Evolutionary conservation across 2,888 invertebrate species (phyloP), one percentile per base, ranked within the genome.

Genomic region (Drosophila atripex): DNA sequence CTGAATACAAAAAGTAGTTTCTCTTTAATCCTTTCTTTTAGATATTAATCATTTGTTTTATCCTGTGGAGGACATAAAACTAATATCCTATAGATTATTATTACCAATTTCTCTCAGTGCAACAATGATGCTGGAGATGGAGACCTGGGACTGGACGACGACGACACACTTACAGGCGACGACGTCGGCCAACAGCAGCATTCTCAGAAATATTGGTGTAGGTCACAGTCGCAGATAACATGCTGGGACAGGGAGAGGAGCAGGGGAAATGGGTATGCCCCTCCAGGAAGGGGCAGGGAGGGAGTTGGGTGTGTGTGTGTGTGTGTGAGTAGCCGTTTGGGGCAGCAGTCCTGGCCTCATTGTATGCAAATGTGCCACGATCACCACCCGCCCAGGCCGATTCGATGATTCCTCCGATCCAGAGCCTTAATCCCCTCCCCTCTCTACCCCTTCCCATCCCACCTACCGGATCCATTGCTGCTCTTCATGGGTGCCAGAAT

Each of bases 171-270:
- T 85, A 80, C 77, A 87, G 83, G 80, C 80, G 76, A 78, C 75
- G 84, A 86, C 80, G 86, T 78, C 77, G 86, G 77, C 78, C 76
- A 59, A 79, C 82, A 76, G 78, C 86, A 89, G 84, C 90, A 91
- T 91, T 91, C 91, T 89, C 88, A 90, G 91, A 91, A 91, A 90
- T 91, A 91, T 91, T 91, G 91, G 91, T 91, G 91, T 91, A 91
- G 91, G 91, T 91, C 91, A 91, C 91, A 91, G 91, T 87, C 88
- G 89, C 90, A 90, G 91, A 91, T 91, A 91, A 91, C 91, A 91
- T 90, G 91, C 90, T 90, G 91, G 89, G 90, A 43, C 43, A 49
- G 59, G 57, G 18, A 11, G 16, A 25, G 16, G 2, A 11, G 28
- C 21, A 28, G 28, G 43, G 14, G 21, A 28, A 9, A 23, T 51